phyloP scores from a whole-genome alignment of 2,888 invertebrate species.

The Eupelmus urozonus region DNA sequence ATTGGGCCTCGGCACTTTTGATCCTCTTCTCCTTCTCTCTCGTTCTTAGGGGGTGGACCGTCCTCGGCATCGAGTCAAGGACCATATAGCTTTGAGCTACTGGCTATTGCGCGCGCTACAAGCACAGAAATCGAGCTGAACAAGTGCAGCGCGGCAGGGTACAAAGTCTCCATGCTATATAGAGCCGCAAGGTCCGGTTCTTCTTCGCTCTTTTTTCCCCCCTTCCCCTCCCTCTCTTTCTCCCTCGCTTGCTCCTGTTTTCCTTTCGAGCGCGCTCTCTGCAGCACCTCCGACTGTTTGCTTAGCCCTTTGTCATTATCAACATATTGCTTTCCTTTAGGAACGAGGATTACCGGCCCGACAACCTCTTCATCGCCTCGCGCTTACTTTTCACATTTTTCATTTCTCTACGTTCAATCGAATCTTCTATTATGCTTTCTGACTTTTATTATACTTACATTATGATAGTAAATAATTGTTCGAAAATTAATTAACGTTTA shows the following conservation, averaged over 20 bases:
- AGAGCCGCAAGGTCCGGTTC: neutral
- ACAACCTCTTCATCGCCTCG: no score
- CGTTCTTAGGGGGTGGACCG: slow-evolving; percentile 13
- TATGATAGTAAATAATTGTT: no score
- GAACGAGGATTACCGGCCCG: no score
- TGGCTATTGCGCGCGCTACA: no score
- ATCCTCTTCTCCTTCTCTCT: slow-evolving; percentile 19
- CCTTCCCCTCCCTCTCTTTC: neutral
- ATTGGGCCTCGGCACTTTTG: slow-evolving; percentile 64
- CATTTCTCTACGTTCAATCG: no score
- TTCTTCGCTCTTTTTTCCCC: slow-evolving; percentile 12
- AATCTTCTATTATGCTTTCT: no score
- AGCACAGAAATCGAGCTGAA: slow-evolving; percentile 4
- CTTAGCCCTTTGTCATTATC: slow-evolving; percentile 31
- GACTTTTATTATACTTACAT: no score
- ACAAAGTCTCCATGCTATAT: neutral
- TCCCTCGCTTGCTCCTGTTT: slow-evolving; percentile 8
- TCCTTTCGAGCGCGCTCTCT: slow-evolving; percentile 14
- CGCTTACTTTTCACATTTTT: no score
- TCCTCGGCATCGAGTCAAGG: slow-evolving; percentile 2
- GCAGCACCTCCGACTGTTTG: slow-evolving; percentile 14
- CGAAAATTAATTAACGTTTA: no score
- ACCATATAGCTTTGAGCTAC: slow-evolving; percentile 12
- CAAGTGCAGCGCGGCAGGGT: slow-evolving; percentile 15
- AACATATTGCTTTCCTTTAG: slow-evolving; percentile 21